Evolutionary conservation across 1,140 invertebrate species (phyloP).

Genomic region (Leptestheria dahalacensis): DNA sequence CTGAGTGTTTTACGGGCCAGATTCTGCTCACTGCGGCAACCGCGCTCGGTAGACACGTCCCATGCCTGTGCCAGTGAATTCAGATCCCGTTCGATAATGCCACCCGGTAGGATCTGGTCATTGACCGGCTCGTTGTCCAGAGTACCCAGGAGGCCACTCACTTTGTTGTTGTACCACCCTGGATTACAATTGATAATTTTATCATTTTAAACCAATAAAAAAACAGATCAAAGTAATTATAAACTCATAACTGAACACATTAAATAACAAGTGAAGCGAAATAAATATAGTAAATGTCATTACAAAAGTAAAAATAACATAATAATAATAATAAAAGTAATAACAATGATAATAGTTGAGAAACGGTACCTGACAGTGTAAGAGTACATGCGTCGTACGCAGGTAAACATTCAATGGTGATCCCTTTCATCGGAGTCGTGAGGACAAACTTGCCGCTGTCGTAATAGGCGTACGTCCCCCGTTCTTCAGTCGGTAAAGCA

Average conservation of each 20-base stretch:
- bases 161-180: constrained; percentile 71
- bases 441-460: constrained; percentile 10
- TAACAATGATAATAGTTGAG: neutral
- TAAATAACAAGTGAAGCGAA: neutral
- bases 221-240: neutral
- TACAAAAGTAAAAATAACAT: too few relatives aligned
- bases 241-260: too few relatives aligned
- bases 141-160: constrained; percentile 71
- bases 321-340: neutral
- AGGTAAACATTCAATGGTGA: neutral
- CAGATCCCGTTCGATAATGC: constrained; percentile 31
- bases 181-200: constrained; percentile 16
- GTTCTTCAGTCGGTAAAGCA: constrained; percentile 6
- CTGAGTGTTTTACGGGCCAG: neutral
- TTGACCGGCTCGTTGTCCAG: constrained; percentile 75
- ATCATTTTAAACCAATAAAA: neutral
- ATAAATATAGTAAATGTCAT: neutral
- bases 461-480: constrained; percentile 9
- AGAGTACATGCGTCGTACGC: constrained; percentile 6
- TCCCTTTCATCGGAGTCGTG: neutral
- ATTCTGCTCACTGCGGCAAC: neutral
- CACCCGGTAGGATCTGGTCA: constrained; percentile 50
- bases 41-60: constrained; percentile 1
- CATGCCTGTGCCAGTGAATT: constrained; percentile 30
- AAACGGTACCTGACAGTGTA: constrained; percentile 6